phyloP scores from a whole-genome alignment of 2,113 vertebrate genomes.

The Crotalus horridus region DNA sequence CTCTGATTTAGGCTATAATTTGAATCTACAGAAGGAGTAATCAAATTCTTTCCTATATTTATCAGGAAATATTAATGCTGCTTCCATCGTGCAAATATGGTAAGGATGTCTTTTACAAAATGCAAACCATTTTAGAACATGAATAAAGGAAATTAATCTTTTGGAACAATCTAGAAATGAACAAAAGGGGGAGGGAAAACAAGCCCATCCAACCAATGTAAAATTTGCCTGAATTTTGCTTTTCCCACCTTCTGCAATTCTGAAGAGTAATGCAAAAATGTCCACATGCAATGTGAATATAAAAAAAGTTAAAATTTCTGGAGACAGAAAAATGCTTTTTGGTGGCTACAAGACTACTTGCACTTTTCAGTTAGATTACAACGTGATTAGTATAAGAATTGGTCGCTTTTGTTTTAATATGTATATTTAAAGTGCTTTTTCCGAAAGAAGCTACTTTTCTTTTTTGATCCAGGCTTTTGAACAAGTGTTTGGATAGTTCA shows the following conservation, averaged over 20 bases:
- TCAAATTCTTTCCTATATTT: not conserved
- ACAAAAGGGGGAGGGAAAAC: not conserved
- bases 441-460: not conserved
- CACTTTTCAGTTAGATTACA: not conserved
- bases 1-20: not conserved
- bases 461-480: conserved; percentile 75
- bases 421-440: not conserved
- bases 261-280: not conserved
- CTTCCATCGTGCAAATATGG: not conserved
- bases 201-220: not conserved
- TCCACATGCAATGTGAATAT: not conserved
- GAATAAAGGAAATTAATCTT: not conserved
- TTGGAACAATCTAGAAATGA: not conserved
- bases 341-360: not conserved
- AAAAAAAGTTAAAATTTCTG: not conserved
- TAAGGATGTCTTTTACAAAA: not conserved
- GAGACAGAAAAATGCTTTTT: not conserved
- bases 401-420: not conserved
- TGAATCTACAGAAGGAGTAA: not conserved
- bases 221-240: not conserved
- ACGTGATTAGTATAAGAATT: not conserved
- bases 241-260: not conserved
- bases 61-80: not conserved
- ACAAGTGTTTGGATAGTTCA: conserved; percentile 80
- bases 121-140: not conserved